Evolutionary conservation across 1,140 invertebrate genomes (phyloP).

Genomic region (Ptiloglossa arizonensis): DNA sequence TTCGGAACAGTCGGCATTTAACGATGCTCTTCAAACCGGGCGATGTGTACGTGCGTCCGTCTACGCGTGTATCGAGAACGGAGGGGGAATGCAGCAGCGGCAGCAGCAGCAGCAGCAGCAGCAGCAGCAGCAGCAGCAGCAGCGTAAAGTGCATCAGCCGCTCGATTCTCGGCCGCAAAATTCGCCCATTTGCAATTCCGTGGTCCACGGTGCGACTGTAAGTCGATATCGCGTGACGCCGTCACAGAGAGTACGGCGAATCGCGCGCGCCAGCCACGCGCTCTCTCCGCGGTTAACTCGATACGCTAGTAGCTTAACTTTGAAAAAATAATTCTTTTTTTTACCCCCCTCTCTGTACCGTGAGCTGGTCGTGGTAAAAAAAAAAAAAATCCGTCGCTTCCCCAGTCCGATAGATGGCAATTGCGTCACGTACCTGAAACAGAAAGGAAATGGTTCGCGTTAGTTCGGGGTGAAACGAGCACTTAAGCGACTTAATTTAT

Average conservation of each 20-base stretch:
- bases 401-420: too few relatives aligned
- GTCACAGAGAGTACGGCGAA: constrained; percentile 16
- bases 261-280: constrained; percentile 14
- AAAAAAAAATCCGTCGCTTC: not conserved
- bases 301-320: not conserved
- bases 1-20: constrained; percentile 16
- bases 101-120: too few relatives aligned
- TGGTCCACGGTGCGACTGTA: not conserved
- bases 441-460: constrained; percentile 9
- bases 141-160: constrained; percentile 1
- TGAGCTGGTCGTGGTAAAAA: too few relatives aligned
- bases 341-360: not conserved
- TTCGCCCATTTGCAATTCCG: constrained; percentile 14
- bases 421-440: constrained; percentile 31
- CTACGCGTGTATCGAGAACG: not conserved
- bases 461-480: not conserved
- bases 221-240: not conserved
- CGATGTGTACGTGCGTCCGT: not conserved
- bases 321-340: not conserved
- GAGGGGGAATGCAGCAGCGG: too few relatives aligned
- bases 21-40: constrained; percentile 19
- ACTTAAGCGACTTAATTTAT: not conserved
- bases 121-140: not conserved
- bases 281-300: not conserved
- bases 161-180: constrained; percentile 8